Conservation (phyloP, 1,140 invertebrate genomes). For the Oreohelix idahoensis region DNA sequence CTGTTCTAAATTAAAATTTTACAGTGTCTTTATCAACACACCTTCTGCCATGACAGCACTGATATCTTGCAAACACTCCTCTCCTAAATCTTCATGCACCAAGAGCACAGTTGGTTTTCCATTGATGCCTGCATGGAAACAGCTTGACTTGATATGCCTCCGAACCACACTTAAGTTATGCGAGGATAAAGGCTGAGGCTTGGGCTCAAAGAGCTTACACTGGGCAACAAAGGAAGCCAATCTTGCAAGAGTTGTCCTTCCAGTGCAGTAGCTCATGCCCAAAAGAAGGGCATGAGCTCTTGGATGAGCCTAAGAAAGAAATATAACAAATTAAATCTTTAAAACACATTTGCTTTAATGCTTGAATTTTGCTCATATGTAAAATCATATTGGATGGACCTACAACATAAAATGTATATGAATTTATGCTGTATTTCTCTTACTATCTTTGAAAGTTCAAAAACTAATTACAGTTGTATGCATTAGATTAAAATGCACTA, state of each 20-base stretch:
- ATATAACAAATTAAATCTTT: too few relatives aligned
- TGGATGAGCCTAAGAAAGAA: constrained; percentile 59
- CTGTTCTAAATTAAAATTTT: too few relatives aligned
- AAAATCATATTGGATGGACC: too few relatives aligned
- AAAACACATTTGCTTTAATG: too few relatives aligned
- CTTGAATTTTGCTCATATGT: too few relatives aligned
- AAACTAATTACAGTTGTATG: too few relatives aligned
- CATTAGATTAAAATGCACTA: too few relatives aligned
- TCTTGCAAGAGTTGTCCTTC: constrained; percentile 66
- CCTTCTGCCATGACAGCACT: constrained; percentile 67
- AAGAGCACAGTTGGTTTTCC: constrained; percentile 67
- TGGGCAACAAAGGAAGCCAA: constrained; percentile 68
- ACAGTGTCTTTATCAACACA: constrained; percentile 38
- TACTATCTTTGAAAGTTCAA: too few relatives aligned
- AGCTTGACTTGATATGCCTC: constrained; percentile 66
- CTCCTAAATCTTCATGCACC: constrained; percentile 64
- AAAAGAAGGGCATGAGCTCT: constrained; percentile 69
- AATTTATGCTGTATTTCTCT: too few relatives aligned
- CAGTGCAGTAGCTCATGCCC: constrained; percentile 66
- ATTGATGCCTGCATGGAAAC: constrained; percentile 64
- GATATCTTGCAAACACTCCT: constrained; percentile 62
- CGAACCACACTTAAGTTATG: constrained; percentile 59
- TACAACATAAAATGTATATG: too few relatives aligned
- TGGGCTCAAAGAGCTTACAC: constrained; percentile 68
- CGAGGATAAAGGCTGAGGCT: constrained; percentile 53